Evolutionary conservation across 2,797 vertebrate genomes (phyloP).

Genomic region (Sebastes iracundus): DNA sequence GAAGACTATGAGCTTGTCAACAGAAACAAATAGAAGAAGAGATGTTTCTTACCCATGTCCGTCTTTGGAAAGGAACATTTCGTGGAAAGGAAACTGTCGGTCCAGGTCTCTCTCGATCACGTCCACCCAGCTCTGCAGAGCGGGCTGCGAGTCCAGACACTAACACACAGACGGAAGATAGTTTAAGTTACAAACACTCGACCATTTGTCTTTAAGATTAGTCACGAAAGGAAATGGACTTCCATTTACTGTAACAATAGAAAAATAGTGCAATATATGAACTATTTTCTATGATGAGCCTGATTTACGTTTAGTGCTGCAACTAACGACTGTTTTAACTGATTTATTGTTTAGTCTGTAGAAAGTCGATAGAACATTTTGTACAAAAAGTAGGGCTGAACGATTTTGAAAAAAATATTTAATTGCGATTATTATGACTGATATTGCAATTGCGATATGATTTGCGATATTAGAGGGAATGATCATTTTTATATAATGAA

Average conservation of each 20-base stretch:
- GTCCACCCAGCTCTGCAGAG: constrained; percentile 89
- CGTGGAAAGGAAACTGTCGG: constrained; percentile 92
- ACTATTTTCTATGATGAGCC: background rate
- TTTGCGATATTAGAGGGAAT: no score
- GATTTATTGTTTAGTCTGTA: background rate
- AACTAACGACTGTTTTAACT: background rate
- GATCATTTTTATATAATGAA: no score
- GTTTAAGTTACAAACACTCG: background rate
- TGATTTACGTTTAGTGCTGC: background rate
- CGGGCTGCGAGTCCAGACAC: constrained; percentile 80
- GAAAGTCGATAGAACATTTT: background rate
- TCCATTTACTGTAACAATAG: background rate
- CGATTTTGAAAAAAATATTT: no score
- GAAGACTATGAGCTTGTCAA: background rate
- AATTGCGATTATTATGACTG: no score
- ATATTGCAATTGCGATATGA: no score
- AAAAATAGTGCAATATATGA: background rate
- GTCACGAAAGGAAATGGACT: background rate
- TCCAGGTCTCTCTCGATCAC: constrained; percentile 90
- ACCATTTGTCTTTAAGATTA: background rate
- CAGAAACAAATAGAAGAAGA: background rate
- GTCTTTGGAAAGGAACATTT: constrained; percentile 92
- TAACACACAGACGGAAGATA: constrained; percentile 44
- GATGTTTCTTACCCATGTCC: constrained; percentile 84
- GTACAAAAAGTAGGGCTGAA: no score